These are phyloP conservation scores for Proterorhinus semilunaris DNA, from an alignment of 2,113 vertebrate genomes.

Conservation along the genomic window DNA sequence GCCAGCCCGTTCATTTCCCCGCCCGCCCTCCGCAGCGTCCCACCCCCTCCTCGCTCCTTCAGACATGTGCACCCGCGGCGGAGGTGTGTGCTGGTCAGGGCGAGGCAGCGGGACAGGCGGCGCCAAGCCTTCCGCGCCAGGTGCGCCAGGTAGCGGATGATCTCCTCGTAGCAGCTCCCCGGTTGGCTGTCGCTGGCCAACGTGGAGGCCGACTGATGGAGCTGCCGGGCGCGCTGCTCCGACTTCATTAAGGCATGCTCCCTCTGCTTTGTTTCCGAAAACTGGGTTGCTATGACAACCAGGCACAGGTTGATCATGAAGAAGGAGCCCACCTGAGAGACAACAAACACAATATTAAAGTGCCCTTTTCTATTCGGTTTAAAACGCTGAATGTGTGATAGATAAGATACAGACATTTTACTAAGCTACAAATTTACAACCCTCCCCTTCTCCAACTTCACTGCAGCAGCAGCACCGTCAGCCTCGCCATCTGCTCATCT, in stretches of 20 bases:
- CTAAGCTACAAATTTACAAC: not conserved
- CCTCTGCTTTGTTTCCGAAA: slow-evolving; percentile 97
- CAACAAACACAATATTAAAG: slow-evolving; percentile 2
- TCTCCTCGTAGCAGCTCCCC: slow-evolving; percentile 95
- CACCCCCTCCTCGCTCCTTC: slow-evolving; percentile 17
- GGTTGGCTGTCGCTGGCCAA: slow-evolving; percentile 94
- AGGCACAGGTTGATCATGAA: slow-evolving; percentile 99
- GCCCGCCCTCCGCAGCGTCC: slow-evolving; percentile 14
- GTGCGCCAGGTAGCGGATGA: slow-evolving; percentile 91
- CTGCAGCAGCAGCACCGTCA: not conserved
- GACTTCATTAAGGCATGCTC: slow-evolving; percentile 96
- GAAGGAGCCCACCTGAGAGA: slow-evolving; percentile 92
- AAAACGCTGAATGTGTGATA: too few species aligned
- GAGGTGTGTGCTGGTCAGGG: not conserved
- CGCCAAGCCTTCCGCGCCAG: slow-evolving; percentile 87
- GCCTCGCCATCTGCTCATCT: not conserved
- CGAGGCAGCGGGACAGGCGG: slow-evolving; percentile 72
- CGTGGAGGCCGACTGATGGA: slow-evolving; percentile 92
- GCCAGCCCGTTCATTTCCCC: slow-evolving; percentile 72
- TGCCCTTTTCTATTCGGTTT: not conserved
- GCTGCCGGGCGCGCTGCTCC: slow-evolving; percentile 89
- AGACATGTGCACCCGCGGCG: slow-evolving; percentile 18
- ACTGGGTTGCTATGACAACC: slow-evolving; percentile 98
- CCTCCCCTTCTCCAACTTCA: not conserved
- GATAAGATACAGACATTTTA: too few species aligned